Evolutionary conservation across 1,140 invertebrate species (phyloP).

Genomic region (Tetramorium alpestre): DNA sequence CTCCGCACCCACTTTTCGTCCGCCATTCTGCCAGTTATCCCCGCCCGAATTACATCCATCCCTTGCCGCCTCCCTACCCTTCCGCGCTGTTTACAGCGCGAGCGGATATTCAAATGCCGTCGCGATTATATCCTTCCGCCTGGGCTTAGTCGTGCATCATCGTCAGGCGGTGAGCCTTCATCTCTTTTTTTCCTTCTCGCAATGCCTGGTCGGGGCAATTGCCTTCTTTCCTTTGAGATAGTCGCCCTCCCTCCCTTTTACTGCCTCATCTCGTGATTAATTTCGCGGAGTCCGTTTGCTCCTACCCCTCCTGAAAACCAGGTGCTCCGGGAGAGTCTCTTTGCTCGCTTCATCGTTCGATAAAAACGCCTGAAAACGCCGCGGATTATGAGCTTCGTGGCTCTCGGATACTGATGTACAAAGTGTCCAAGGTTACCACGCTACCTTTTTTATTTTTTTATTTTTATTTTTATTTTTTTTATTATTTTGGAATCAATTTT

Average conservation of each 20-base stretch:
- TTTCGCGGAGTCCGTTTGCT: slow-evolving; percentile 36
- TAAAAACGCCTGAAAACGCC: slow-evolving; percentile 36
- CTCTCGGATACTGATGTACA: slow-evolving; percentile 1
- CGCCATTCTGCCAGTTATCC: slow-evolving; percentile 46
- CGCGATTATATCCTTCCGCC: slow-evolving; percentile 47
- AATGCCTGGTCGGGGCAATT: slow-evolving; percentile 56
- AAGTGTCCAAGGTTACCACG: not conserved
- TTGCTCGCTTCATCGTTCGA: slow-evolving; percentile 59
- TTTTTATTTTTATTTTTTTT: slow-evolving; percentile 3
- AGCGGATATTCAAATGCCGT: slow-evolving; percentile 63
- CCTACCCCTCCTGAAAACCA: not conserved
- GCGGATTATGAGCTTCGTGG: slow-evolving; percentile 49
- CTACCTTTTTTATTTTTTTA: not conserved
- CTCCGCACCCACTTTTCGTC: slow-evolving; percentile 40
- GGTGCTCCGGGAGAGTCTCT: slow-evolving; percentile 17
- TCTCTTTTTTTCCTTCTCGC: slow-evolving; percentile 48
- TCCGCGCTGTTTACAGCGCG: slow-evolving; percentile 40
- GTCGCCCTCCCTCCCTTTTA: not conserved
- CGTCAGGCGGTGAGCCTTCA: not conserved
- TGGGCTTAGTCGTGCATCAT: slow-evolving; percentile 48
- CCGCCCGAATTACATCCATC: slow-evolving; percentile 29
- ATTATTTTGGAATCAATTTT: not conserved
- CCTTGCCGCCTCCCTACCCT: not conserved
- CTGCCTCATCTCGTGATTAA: slow-evolving; percentile 59
- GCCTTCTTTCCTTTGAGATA: slow-evolving; percentile 64